phyloP scores from a whole-genome alignment of 2,113 vertebrate species.

The Motacilla tschutschensis region DNA sequence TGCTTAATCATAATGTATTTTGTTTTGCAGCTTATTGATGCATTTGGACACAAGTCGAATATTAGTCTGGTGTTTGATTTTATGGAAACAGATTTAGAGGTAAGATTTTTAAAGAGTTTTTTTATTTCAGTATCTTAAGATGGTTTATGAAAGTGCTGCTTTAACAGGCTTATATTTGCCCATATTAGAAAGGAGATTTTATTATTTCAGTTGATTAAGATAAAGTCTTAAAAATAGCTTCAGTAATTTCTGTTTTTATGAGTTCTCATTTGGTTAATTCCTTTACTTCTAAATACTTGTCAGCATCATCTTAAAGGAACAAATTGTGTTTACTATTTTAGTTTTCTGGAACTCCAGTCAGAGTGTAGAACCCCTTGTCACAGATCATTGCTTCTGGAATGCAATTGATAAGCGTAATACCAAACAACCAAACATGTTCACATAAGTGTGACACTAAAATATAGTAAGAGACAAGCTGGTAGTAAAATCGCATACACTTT shows the following conservation, averaged over 20 bases:
- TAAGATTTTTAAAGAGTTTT: constrained; percentile 45
- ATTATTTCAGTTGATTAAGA: not conserved
- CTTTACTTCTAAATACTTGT: not conserved
- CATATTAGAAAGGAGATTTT: not conserved
- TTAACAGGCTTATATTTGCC: not conserved
- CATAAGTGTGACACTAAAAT: not conserved
- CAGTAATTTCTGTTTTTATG: not conserved
- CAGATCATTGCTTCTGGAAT: not conserved
- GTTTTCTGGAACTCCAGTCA: not conserved
- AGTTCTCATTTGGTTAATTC: not conserved
- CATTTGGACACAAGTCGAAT: constrained; percentile 98
- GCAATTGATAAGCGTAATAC: not conserved
- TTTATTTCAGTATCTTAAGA: not conserved
- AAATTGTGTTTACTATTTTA: not conserved
- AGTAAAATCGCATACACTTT: not conserved
- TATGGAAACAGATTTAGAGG: constrained; percentile 98
- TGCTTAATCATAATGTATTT: not conserved
- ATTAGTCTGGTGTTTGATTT: constrained; percentile 98
- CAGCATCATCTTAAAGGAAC: not conserved
- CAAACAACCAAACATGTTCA: not conserved
- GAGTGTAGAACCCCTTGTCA: not conserved
- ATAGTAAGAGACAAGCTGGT: not conserved
- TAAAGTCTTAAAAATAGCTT: not conserved
- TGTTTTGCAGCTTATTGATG: constrained; percentile 88
- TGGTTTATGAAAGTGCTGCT: not conserved